phyloP scores from a whole-genome alignment of 2,113 vertebrate species.

The Emydocephalus ijimae region DNA sequence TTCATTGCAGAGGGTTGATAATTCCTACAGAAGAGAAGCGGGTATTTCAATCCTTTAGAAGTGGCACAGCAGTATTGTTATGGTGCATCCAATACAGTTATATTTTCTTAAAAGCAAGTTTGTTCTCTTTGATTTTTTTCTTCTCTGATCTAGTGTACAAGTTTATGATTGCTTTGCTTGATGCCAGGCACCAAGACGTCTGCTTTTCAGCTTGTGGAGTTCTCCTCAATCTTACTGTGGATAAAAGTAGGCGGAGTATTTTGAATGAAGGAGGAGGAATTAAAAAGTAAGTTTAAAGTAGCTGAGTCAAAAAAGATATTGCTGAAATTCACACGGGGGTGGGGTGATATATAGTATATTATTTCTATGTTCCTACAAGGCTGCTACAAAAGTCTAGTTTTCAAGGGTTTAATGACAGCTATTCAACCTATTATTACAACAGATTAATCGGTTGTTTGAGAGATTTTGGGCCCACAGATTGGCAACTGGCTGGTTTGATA shows the following conservation, averaged over 20 bases:
- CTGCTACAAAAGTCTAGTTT: background rate
- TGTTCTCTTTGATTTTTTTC: conserved; percentile 5
- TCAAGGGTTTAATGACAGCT: background rate
- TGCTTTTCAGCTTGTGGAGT: conserved; percentile 93
- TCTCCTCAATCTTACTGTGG: conserved; percentile 86
- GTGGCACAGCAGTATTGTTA: background rate
- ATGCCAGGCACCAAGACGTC: conserved; percentile 84
- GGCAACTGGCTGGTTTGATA: conserved; percentile 86
- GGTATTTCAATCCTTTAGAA: background rate
- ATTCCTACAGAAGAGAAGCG: background rate
- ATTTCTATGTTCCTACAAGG: background rate
- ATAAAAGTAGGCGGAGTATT: conserved; percentile 64
- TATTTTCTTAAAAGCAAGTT: background rate
- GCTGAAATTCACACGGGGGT: background rate
- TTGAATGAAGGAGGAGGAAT: conserved; percentile 78
- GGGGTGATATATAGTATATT: background rate
- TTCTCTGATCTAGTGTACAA: conserved; percentile 76
- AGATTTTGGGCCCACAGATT: conserved; percentile 87
- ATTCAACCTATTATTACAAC: conserved; percentile 26
- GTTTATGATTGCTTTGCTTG: conserved; percentile 84
- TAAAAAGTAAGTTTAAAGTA: conserved; percentile 78
- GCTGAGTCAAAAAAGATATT: background rate
- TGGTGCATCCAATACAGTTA: rapidly evolving
- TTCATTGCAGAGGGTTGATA: background rate
- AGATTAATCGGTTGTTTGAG: conserved; percentile 88